Conservation (phyloP, 1,140 invertebrate genomes). For the Drosophila varians region DNA sequence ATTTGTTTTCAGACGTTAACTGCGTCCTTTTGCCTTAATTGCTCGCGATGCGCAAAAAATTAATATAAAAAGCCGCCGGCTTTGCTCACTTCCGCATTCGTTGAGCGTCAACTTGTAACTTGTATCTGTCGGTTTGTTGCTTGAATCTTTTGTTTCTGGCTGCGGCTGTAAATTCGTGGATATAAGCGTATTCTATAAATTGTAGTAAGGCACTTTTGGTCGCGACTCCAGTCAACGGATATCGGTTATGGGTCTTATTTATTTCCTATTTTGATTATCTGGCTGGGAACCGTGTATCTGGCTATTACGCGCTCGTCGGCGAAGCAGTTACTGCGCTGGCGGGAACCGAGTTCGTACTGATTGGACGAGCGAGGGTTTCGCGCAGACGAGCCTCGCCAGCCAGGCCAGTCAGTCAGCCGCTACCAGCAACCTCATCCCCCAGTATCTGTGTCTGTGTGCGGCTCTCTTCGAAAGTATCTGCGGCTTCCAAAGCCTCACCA, state of each 20-base stretch:
- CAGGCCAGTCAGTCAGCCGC: constrained; percentile 66
- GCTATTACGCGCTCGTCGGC: constrained; percentile 57
- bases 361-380: constrained; percentile 79
- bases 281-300: background rate
- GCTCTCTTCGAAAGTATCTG: constrained; percentile 4
- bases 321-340: constrained; percentile 75
- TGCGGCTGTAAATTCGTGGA: constrained; percentile 23
- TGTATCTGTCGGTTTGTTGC: constrained; percentile 13
- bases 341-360: constrained; percentile 83
- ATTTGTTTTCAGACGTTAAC: constrained; percentile 16
- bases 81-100: constrained; percentile 68
- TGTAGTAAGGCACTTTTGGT: constrained; percentile 22
- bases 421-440: background rate
- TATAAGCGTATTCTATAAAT: constrained; percentile 12
- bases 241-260: background rate
- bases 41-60: constrained; percentile 11
- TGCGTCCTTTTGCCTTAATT: constrained; percentile 54
- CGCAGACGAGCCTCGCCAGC: constrained; percentile 77
- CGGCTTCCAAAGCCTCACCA: constrained; percentile 3
- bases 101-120: constrained; percentile 22
- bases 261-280: background rate
- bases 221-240: background rate
- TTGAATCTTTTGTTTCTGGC: constrained; percentile 24
- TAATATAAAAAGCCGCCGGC: constrained; percentile 60
- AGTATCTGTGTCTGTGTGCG: background rate